Base-by-base conservation (phyloP, 2,888 invertebrate species). In the Laspeyria flexula region DNA sequence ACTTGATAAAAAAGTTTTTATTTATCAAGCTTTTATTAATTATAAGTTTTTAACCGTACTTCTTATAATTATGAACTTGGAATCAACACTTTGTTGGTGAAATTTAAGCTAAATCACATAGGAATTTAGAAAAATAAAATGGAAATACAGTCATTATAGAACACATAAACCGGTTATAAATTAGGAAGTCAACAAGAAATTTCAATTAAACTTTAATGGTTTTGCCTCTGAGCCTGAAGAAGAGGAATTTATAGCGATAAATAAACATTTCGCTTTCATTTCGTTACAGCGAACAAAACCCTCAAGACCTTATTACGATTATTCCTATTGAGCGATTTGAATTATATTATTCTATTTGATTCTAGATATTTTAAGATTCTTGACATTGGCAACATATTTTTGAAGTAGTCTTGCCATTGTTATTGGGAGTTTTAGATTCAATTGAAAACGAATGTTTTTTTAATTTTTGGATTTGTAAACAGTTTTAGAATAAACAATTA, bases 191-290 rank as follows among this genome's bases (percentile, higher is more conserved):
- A 45, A 49, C 45, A 25, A 60, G 65, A 60, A 60, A 39, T 65
- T 63, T 60, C 38, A 60, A 63, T 63, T 62, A 60, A 55, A 60
- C 52, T 55, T 55, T 39, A 60, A 52, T 55, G 54, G 45, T 16
- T 16, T 35, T 39, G 39, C 35, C 18, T 41, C 46, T 35, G n/a
- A 42, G 30, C 35, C 35, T 29, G 44, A 44, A 43, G 18, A 21
- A 34, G 12, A 34, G 44, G 33, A 52, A 60, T 60, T 60, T 18
- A n/a, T 21, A 21, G 37, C 47, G n/a, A 60, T 60, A 60, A 65
- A 65, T 65, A 43, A 38, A 33, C 37, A 39, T 43, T 41, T 30
- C 38, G 30, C 10, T n/a, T 27, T 13, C 25, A 23, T 44, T 44
- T 43, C 21, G 21, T 27, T 11, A 25, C 16, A 21, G n/a, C 1